Conservation (phyloP, 2,113 vertebrate genomes). For the Neotragus moschatus region DNA sequence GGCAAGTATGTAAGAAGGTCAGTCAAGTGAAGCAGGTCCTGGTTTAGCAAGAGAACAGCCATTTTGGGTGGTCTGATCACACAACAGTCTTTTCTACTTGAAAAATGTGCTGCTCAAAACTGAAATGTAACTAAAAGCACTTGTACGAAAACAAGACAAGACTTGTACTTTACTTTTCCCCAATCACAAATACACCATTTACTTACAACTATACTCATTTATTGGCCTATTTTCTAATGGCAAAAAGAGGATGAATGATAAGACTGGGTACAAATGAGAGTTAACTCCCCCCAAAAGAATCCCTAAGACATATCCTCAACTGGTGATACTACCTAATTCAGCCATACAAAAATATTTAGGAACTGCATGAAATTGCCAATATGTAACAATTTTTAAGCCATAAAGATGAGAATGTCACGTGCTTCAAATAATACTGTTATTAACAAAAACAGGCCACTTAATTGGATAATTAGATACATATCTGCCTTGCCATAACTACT, state of each 20-base stretch:
- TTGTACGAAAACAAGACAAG: neutral
- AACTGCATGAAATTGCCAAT: neutral
- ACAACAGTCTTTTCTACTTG: neutral
- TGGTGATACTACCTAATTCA: neutral
- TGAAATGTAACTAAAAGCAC: slow-evolving; percentile 25
- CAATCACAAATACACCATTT: slow-evolving; percentile 24
- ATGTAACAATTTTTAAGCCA: slow-evolving; percentile 5
- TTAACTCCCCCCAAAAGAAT: neutral
- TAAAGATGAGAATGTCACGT: neutral
- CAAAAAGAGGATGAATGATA: neutral
- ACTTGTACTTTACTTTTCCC: neutral
- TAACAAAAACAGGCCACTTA: neutral
- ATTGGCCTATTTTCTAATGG: neutral
- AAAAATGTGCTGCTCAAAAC: neutral
- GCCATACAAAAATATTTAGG: neutral
- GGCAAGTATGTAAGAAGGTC: neutral
- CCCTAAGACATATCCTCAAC: neutral
- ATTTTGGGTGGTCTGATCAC: neutral
- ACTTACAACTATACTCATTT: neutral
- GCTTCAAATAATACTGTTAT: neutral
- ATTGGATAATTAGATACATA: neutral
- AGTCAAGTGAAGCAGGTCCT: neutral
- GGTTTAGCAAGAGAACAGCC: neutral
- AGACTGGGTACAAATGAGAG: neutral
- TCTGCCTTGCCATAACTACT: neutral